These are phyloP conservation scores for Bolinopsis microptera DNA, from an alignment of 37 sponge, comb jelly and placozoan genomes.

Conservation along the genomic window DNA sequence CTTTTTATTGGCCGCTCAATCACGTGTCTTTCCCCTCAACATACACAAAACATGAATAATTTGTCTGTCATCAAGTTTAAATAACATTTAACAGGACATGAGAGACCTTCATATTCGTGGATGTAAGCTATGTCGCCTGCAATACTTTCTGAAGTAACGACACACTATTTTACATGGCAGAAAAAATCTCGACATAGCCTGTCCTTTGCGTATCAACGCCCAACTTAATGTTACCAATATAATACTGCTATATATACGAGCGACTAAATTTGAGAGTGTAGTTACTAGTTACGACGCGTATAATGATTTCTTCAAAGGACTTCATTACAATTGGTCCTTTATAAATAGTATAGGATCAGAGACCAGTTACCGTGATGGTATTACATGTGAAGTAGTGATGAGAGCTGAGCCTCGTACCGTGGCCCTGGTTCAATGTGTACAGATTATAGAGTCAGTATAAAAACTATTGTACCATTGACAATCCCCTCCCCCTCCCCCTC, in stretches of 20 bases:
- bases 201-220: neutral
- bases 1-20: neutral
- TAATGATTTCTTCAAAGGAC: too few relatives aligned
- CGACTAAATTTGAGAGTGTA: neutral
- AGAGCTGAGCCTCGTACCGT: too few relatives aligned
- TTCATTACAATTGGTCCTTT: too few relatives aligned
- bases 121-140: neutral
- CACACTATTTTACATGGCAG: neutral
- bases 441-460: neutral
- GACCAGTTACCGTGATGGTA: too few relatives aligned
- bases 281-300: too few relatives aligned
- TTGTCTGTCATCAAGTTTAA: neutral
- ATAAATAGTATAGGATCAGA: too few relatives aligned
- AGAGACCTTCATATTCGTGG: too few relatives aligned
- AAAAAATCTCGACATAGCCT: neutral
- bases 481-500: neutral
- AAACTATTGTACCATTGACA: neutral
- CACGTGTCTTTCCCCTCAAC: neutral
- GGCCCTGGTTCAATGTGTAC: too few relatives aligned
- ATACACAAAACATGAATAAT: neutral
- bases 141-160: neutral
- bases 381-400: too few relatives aligned
- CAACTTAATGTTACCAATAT: neutral
- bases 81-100: neutral
- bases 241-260: neutral